Base-by-base conservation (phyloP, 2,113 vertebrate genomes). In the Dasyurus viverrinus region DNA sequence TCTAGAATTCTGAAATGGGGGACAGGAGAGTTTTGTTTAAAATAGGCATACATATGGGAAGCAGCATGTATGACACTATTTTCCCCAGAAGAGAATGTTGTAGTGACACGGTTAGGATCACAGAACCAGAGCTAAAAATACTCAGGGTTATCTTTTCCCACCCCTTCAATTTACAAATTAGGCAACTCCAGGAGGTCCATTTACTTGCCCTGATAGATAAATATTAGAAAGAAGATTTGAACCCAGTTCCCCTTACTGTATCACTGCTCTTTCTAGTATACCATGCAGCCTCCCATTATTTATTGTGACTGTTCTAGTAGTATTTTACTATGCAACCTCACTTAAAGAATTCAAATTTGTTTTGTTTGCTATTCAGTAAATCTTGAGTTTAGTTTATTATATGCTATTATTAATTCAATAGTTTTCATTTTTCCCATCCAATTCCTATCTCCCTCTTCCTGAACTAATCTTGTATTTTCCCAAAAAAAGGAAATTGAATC, bases 1-100 rank as follows among this genome's bases (percentile, higher is more conserved):
- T 6, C n/a, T 94, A 23, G 27, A 92, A 60, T 95, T 97, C 54
- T 91, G 93, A 68, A 55, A 26, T 92, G 23, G 53, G n/a, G 54
- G 53, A 52, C 95, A 94, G 14, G 48, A 84, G 53, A 42, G 84
- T 91, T 76, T 92, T 53, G 24, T 92, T 95, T 90, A 84, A 54
- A 60, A 55, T 53, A 48, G 60, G 0, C 46, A 19, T 27, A 23
- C 52, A 9, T 11, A 2, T 42, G 16, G 57, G 90, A 26, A 54
- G 3, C 36, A 52, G 53, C 27, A 36, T 91, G 68, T n/a, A n/a
- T n/a, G n/a, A n/a, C n/a, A n/a, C n/a, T n/a, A n/a, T n/a, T n/a
- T n/a, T n/a, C n/a, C n/a, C n/a, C n/a, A n/a, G n/a, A n/a, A n/a
- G n/a, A n/a, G n/a, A n/a, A n/a, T n/a, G n/a, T n/a, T n/a, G n/a